Conservation (phyloP, 2,797 vertebrate genomes). For the Pagetopsis macropterus region DNA sequence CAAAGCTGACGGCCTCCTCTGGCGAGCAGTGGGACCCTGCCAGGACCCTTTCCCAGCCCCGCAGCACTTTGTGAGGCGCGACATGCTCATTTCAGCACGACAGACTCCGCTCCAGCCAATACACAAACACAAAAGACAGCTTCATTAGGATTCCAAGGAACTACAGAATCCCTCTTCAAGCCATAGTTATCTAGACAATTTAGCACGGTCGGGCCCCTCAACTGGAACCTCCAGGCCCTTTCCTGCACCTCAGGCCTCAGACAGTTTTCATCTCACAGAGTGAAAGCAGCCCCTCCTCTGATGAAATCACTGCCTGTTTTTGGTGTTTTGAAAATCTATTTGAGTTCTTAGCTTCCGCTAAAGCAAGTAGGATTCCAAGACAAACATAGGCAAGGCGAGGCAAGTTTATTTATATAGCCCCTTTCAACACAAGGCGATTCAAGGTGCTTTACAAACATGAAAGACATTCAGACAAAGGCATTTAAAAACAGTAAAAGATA, state of each 20-base stretch:
- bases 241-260: conserved; percentile 58
- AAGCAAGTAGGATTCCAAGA: background rate
- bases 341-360: background rate
- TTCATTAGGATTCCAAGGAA: conserved; percentile 84
- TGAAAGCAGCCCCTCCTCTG: conserved; percentile 51
- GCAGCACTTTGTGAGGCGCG: conserved; percentile 69
- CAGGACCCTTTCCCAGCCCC: conserved; percentile 64
- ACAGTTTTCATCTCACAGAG: conserved; percentile 60
- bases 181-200: conserved; percentile 75
- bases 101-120: conserved; percentile 73
- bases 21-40: conserved; percentile 64
- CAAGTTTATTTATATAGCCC: no score
- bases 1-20: conserved; percentile 71
- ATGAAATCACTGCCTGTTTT: conserved; percentile 50
- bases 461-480: no score
- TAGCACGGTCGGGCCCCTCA: conserved; percentile 64
- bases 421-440: no score
- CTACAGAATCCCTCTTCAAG: conserved; percentile 65
- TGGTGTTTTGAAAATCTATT: conserved; percentile 15
- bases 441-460: no score
- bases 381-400: background rate
- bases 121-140: conserved; percentile 82
- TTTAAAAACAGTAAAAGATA: no score
- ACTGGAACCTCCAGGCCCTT: conserved; percentile 47
- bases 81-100: conserved; percentile 75